Evolutionary conservation across 2,888 invertebrate genomes (phyloP), one percentile per base, ranked within the genome.

Genomic region (Sarcophaga rosellei): DNA sequence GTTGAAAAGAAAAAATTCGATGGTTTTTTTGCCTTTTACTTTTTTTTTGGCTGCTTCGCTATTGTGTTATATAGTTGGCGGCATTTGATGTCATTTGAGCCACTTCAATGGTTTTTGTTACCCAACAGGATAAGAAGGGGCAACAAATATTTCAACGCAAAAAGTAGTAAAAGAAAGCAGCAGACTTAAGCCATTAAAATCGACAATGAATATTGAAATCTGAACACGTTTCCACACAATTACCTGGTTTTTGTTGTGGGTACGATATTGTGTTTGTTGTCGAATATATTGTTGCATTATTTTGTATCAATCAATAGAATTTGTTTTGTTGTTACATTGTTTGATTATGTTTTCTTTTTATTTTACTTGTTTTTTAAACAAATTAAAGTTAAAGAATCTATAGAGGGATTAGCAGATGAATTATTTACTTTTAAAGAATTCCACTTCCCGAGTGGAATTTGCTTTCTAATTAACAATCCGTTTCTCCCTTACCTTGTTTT

Each of bases 181-280:
- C 88, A 88, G 89, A 89, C 89, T 89, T 89, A 89, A 89, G 88
- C 89, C 87, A 88, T 89, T 89, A 88, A 88, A 87, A 80, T 83
- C 85, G 87, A 89, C 89, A 89, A 90, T 88, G 91, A 90, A 91
- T 91, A 90, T 90, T 90, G 90, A 92, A 92, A 92, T 92, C 91
- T 89, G 91, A 90, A 90, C 90, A 92, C 91, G 91, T 92, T 92
- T 92, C 91, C 92, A 92, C 90, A 91, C 92, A 92, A 92, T 92
- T 93, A 93, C 91, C 91, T 91, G 90, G 70, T 72, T 80, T 84
- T 81, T 84, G 82, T 85, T 81, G 79, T 74, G 69, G 74, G 23
- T 74, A 69, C 12, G 53, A 10, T 15, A 47, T 53, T 35, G 45
- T 59, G 78, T 35, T 78, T 83, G 62, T 62, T 78, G 68, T 35